Conservation (phyloP, 2,113 vertebrate species). For the Ranitomeya variabilis region DNA sequence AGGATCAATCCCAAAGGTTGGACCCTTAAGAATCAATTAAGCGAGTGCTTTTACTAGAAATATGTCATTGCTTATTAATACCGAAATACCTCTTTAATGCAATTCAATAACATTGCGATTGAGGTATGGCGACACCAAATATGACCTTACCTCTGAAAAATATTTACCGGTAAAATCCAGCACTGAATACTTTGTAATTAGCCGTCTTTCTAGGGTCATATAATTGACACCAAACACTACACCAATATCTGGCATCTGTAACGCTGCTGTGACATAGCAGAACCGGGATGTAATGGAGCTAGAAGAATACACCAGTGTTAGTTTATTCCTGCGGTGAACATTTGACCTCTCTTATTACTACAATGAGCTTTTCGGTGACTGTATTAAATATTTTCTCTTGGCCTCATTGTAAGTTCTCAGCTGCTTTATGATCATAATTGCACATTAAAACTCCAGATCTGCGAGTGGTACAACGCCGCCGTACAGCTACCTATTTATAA, state of each 20-base stretch:
- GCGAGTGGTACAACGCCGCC: neutral
- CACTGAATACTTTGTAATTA: neutral
- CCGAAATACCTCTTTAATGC: no score
- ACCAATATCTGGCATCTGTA: constrained; percentile 59
- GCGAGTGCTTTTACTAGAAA: no score
- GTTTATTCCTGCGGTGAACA: constrained; percentile 64
- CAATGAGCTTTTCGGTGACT: constrained; percentile 58
- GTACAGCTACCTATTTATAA: constrained; percentile 74
- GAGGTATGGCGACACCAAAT: no score
- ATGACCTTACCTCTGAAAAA: no score
- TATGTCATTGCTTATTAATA: no score
- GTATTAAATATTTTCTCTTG: constrained; percentile 62
- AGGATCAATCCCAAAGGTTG: no score
- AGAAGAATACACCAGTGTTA: constrained; percentile 42
- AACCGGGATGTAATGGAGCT: constrained; percentile 54
- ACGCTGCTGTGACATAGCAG: constrained; percentile 59
- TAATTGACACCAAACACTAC: neutral
- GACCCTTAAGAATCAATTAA: no score
- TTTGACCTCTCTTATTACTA: constrained; percentile 67
- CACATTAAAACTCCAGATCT: constrained; percentile 62
- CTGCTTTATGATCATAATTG: constrained; percentile 65
- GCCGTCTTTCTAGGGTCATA: neutral
- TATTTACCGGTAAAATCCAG: no score
- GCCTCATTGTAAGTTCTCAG: constrained; percentile 56
- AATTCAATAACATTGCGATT: no score